Evolutionary conservation across 2,888 invertebrate genomes (phyloP).

Genomic region (Drosophila subsilvestris): DNA sequence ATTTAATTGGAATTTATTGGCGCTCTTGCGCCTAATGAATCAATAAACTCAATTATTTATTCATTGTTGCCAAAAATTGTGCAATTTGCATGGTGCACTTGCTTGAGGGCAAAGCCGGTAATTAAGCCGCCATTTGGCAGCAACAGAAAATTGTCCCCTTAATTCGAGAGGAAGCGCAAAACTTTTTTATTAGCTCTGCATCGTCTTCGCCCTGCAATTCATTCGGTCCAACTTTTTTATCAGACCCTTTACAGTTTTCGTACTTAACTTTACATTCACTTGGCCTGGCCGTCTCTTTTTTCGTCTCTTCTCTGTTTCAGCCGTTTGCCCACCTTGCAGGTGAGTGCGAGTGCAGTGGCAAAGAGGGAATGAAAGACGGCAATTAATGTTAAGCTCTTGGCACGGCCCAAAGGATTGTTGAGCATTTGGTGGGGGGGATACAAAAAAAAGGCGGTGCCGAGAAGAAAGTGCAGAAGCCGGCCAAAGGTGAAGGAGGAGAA

Average conservation of each 20-base stretch:
- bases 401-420: constrained; percentile 53
- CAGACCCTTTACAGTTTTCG: constrained; percentile 51
- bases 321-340: constrained; percentile 29
- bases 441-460: constrained; percentile 8
- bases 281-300: constrained; percentile 17
- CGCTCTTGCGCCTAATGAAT: constrained; percentile 31
- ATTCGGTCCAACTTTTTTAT: constrained; percentile 50
- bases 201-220: constrained; percentile 37
- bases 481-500: constrained; percentile 9
- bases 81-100: constrained; percentile 16
- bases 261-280: constrained; percentile 54
- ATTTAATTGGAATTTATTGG: constrained; percentile 12
- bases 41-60: constrained; percentile 29
- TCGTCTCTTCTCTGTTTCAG: neutral
- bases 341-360: constrained; percentile 33
- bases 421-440: constrained; percentile 53
- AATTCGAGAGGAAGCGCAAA: constrained; percentile 38
- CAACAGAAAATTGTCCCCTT: constrained; percentile 38
- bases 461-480: constrained; percentile 36
- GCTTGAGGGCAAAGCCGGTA: constrained; percentile 17
- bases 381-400: constrained; percentile 72
- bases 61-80: constrained; percentile 24
- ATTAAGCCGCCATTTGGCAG: constrained; percentile 45
- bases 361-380: constrained; percentile 59
- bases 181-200: constrained; percentile 61